Conservation (phyloP, 2,113 vertebrate genomes). For the Aptenodytes forsteri region DNA sequence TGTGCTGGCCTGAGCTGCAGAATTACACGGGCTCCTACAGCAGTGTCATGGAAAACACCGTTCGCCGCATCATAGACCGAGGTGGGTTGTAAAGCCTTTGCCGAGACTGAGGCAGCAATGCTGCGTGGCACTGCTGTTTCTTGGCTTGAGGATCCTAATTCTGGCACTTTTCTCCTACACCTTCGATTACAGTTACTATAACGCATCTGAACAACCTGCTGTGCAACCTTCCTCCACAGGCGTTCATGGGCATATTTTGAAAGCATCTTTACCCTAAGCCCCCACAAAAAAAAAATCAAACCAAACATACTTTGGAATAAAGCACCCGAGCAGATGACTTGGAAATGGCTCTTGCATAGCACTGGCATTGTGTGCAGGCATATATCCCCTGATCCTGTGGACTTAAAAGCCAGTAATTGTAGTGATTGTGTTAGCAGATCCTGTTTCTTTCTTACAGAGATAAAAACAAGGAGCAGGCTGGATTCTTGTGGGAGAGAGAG, state of each 20-base stretch:
- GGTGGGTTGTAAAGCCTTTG: background rate
- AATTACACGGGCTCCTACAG: background rate
- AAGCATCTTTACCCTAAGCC: constrained; percentile 3
- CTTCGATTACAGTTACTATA: background rate
- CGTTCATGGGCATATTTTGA: background rate
- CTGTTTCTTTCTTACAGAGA: background rate
- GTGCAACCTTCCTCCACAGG: background rate
- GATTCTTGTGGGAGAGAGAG: background rate
- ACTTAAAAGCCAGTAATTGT: background rate
- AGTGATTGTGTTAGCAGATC: background rate
- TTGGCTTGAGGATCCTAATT: constrained; percentile 3
- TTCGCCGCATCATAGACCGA: background rate
- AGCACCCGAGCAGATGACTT: background rate
- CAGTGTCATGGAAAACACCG: background rate
- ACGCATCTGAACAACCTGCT: background rate
- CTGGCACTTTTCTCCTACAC: constrained; percentile 1
- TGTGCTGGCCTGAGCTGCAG: background rate
- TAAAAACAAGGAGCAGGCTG: constrained; percentile 2
- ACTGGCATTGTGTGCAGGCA: background rate
- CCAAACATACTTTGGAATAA: background rate
- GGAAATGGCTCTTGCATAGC: background rate
- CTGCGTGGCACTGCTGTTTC: background rate
- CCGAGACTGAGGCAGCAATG: background rate
- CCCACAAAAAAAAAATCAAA: background rate
- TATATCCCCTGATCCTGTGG: background rate